Percentiles rank a stretch among this genome's conserved stretches.
These are phyloP conservation scores for Myioborus miniatus DNA, from an alignment of 2,797 vertebrate species.

Conservation along the genomic window DNA sequence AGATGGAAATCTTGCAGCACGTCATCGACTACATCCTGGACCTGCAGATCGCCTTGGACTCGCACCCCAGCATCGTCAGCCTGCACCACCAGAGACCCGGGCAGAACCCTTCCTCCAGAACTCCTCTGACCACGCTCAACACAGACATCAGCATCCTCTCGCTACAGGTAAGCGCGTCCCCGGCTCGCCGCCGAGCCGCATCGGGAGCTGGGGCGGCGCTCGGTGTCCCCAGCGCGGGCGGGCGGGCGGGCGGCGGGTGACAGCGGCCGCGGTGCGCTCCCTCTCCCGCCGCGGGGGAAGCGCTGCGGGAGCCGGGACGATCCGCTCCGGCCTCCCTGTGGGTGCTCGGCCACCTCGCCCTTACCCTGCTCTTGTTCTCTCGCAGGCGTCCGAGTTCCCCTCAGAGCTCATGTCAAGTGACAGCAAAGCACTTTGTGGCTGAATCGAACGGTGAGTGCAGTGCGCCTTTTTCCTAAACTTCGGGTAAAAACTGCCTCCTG, in stretches of 20 bases:
- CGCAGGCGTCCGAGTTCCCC: conserved; percentile 94
- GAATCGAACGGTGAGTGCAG: conserved; percentile 79
- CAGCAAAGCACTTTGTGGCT: conserved; percentile 98
- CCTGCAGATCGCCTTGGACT: conserved; percentile 98
- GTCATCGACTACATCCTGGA: conserved; percentile 99
- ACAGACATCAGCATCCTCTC: conserved; percentile 97
- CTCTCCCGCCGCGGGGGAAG: background rate
- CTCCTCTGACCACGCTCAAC: conserved; percentile 94
- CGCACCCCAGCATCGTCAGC: conserved; percentile 88
- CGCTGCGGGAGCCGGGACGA: background rate
- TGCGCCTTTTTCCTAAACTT: background rate
- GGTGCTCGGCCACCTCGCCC: background rate
- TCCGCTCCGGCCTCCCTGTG: background rate
- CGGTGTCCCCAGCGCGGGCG: background rate
- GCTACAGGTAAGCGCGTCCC: conserved; percentile 85
- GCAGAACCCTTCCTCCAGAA: conserved; percentile 82
- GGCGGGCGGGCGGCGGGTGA: background rate
- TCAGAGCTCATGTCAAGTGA: conserved; percentile 92
- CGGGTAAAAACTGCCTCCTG: fast-evolving
- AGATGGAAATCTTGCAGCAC: conserved; percentile 99
- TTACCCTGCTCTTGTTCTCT: background rate
- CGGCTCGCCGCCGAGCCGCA: background rate
- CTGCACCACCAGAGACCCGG: conserved; percentile 85
- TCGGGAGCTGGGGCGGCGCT: fast-evolving
- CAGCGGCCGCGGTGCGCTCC: background rate